These are phyloP conservation scores for Lordiphosa stackelbergi DNA, from an alignment of 1,140 invertebrate species.

Conservation along the genomic window DNA sequence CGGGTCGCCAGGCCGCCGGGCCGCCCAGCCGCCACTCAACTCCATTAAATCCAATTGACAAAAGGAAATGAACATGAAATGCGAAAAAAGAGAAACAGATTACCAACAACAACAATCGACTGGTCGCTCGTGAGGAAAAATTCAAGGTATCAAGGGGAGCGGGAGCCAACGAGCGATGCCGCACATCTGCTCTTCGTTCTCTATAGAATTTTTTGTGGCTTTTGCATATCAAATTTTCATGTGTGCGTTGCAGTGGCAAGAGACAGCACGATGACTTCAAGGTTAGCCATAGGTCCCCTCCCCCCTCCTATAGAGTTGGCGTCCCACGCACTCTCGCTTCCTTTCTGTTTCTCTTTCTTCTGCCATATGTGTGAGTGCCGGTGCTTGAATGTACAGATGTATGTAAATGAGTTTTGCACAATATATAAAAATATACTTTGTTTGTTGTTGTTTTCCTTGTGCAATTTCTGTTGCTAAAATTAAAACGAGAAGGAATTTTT, in stretches of 20 bases:
- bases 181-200: slow-evolving; percentile 41
- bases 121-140: slow-evolving; percentile 33
- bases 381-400: slow-evolving; percentile 10
- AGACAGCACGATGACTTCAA: slow-evolving; percentile 26
- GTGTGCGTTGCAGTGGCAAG: slow-evolving; percentile 5
- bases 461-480: slow-evolving; percentile 53
- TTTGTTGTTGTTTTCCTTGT: slow-evolving; percentile 36
- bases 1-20: slow-evolving; percentile 15
- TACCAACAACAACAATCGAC: slow-evolving; percentile 22
- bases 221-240: slow-evolving; percentile 48
- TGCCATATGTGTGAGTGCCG: not conserved
- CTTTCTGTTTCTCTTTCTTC: slow-evolving; percentile 25
- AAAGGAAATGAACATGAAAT: slow-evolving; percentile 73
- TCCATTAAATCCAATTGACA: slow-evolving; percentile 74
- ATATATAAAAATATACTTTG: slow-evolving; percentile 41
- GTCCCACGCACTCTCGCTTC: slow-evolving; percentile 40
- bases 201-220: slow-evolving; percentile 15
- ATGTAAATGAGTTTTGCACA: slow-evolving; percentile 50
- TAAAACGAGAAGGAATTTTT: slow-evolving; percentile 51
- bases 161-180: slow-evolving; percentile 35
- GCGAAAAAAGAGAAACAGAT: slow-evolving; percentile 55
- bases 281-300: slow-evolving; percentile 20
- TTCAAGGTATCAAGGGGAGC: slow-evolving; percentile 29
- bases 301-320: slow-evolving; percentile 38
- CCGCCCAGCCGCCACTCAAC: slow-evolving; percentile 37